Percentiles rank a stretch among this genome's conserved stretches.
phyloP scores from a whole-genome alignment of 1,140 invertebrate species.

The Philotrypesis tridentata region DNA sequence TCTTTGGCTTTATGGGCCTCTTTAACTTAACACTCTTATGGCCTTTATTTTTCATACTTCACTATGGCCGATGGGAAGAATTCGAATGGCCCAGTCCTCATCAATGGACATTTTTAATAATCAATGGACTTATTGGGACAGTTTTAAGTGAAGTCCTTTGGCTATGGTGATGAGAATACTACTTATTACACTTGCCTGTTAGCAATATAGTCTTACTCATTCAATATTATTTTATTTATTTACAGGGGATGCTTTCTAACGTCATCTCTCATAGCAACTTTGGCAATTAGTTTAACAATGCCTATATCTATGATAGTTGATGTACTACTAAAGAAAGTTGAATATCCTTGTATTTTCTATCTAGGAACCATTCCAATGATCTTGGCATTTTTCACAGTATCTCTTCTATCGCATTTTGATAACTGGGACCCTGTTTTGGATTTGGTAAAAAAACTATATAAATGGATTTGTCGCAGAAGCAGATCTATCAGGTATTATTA shows the following conservation, averaged over 20 bases:
- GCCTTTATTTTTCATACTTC: slow-evolving; percentile 89
- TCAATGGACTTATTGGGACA: slow-evolving; percentile 91
- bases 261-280: slow-evolving; percentile 88
- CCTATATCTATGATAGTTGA: slow-evolving; percentile 90
- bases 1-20: slow-evolving; percentile 93
- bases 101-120: slow-evolving; percentile 85
- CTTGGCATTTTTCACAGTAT: slow-evolving; percentile 84
- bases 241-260: slow-evolving; percentile 91
- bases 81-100: slow-evolving; percentile 88
- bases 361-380: slow-evolving; percentile 87
- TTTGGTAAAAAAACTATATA: slow-evolving; percentile 77
- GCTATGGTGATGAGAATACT: slow-evolving; percentile 81
- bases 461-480: slow-evolving; percentile 74
- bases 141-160: slow-evolving; percentile 90
- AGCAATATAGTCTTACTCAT: slow-evolving; percentile 48
- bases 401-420: slow-evolving; percentile 86
- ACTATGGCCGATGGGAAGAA: slow-evolving; percentile 84
- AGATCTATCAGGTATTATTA: slow-evolving; percentile 72
- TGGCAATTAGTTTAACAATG: slow-evolving; percentile 88
- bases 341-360: slow-evolving; percentile 86
- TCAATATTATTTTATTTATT: slow-evolving; percentile 48
- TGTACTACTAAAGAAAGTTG: slow-evolving; percentile 82
- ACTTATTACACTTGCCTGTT: slow-evolving; percentile 3
- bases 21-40: slow-evolving; percentile 88
- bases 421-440: slow-evolving; percentile 88